A percentile compares a stretch with the other conserved stretches of the same genome.
phyloP scores from a whole-genome alignment of 2,888 invertebrate genomes.

The Drosophila villosipedis region DNA sequence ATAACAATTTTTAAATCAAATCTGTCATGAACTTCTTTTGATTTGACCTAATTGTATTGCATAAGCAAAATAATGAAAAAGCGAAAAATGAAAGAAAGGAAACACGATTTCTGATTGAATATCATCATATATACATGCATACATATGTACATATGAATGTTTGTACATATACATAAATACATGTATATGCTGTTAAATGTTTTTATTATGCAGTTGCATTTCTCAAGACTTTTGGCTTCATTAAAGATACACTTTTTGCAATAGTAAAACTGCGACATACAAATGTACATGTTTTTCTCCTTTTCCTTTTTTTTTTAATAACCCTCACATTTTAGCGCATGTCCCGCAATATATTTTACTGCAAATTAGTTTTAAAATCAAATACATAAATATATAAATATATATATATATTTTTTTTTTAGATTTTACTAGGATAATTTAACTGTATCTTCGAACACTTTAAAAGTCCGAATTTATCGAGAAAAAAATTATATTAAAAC shows the following conservation, averaged over 20 bases:
- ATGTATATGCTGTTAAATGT: slow-evolving; percentile 53
- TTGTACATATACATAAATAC: slow-evolving; percentile 18
- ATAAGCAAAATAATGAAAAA: slow-evolving; percentile 24
- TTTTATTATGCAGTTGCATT: slow-evolving; percentile 74
- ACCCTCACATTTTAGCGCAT: slow-evolving; percentile 43
- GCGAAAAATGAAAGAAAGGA: neutral
- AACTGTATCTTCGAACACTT: slow-evolving; percentile 77
- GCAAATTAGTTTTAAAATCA: slow-evolving; percentile 43
- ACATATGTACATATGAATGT: slow-evolving; percentile 11
- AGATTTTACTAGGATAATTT: slow-evolving; percentile 70
- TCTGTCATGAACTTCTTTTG: slow-evolving; percentile 52
- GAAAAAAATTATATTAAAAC: slow-evolving; percentile 43
- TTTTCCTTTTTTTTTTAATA: slow-evolving; percentile 11
- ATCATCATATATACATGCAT: slow-evolving; percentile 28
- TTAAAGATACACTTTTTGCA: slow-evolving; percentile 35
- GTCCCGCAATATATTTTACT: slow-evolving; percentile 48
- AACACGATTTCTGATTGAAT: slow-evolving; percentile 23
- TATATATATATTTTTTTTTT: slow-evolving; percentile 56
- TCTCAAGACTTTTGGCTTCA: slow-evolving; percentile 64
- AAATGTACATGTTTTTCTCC: slow-evolving; percentile 25
- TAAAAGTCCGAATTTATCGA: slow-evolving; percentile 82
- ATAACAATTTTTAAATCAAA: slow-evolving; percentile 48
- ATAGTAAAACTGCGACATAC: slow-evolving; percentile 21
- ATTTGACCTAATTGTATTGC: slow-evolving; percentile 49
- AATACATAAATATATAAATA: slow-evolving; percentile 25